These are phyloP conservation scores for Tiliacea aurago DNA, from an alignment of 2,888 invertebrate genomes.

Conservation along the genomic window DNA sequence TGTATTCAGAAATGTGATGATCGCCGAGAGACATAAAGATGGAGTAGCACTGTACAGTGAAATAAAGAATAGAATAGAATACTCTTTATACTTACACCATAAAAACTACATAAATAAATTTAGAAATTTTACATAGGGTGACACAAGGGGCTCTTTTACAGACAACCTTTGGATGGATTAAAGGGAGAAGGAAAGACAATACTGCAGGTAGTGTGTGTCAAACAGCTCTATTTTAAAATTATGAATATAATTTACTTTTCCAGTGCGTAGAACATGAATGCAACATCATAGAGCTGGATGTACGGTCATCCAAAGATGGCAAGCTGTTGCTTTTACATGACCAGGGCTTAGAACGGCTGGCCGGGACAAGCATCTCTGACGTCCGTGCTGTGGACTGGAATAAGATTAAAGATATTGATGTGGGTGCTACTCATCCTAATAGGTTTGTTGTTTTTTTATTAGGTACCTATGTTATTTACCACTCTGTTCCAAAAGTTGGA, in stretches of 20 bases:
- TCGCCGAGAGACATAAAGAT: too few species aligned
- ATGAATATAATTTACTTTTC: neutral
- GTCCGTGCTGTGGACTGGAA: slow-evolving; percentile 91
- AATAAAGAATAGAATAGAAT: neutral
- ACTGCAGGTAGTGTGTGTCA: too few species aligned
- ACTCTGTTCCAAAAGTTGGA: too few species aligned
- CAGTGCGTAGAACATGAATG: slow-evolving; percentile 94
- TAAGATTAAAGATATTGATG: slow-evolving; percentile 91
- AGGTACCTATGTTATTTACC: neutral
- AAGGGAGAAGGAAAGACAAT: too few species aligned
- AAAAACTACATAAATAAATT: too few species aligned
- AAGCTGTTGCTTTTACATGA: slow-evolving; percentile 95
- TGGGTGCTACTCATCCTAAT: slow-evolving; percentile 93
- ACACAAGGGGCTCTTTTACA: too few species aligned
- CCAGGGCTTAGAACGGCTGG: slow-evolving; percentile 92
- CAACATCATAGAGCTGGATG: slow-evolving; percentile 94
- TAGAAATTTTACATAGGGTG: too few species aligned
- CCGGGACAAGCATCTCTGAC: slow-evolving; percentile 87
- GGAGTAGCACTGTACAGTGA: too few species aligned
- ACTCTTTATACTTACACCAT: too few species aligned
- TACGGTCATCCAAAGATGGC: slow-evolving; percentile 93
- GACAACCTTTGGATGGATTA: too few species aligned
- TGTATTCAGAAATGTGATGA: too few species aligned
- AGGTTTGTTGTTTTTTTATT: slow-evolving; percentile 80
- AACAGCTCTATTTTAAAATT: neutral